Base-by-base conservation (phyloP, 1,140 invertebrate species). In the Diorhabda sublineata region DNA sequence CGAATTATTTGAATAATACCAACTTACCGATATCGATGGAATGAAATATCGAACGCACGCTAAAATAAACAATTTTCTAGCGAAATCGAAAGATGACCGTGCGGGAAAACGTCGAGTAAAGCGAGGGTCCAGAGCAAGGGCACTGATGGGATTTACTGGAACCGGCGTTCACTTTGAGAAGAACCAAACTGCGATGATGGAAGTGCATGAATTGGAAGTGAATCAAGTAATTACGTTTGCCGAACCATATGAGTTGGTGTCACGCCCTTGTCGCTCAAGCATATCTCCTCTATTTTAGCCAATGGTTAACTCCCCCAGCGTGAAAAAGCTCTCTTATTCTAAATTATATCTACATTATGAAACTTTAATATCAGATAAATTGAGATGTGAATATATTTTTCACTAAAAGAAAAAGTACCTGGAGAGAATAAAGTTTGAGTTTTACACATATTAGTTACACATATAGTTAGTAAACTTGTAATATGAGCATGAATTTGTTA, bases 181-280 rank as follows among this genome's bases (percentile, higher is more conserved):
- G 65, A 61, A 67, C 65, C n/a, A 67, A 70, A 61, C 64, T 61
- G 47, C 47, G 47, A 61, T 67, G 69, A 70, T 57, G 58, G 63
- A 61, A 62, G 65, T 62, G 65, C 69, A 70, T 67, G 69, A 66
- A 70, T 66, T 65, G 68, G 64, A 69, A 66, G 62, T 69, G 68
- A 69, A 65, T 70, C 65, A 70, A 58, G 64, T 66, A 70, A 61
- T 70, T 60, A 67, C 64, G 59, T 70, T 70, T 65, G 59, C 52
- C 62, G 59, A 58, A 9, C 47, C 64, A 59, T 69, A 64, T 69
- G 67, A 68, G 57, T 68, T 11, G 58, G 60, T 72, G 71, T 72
- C 71, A 70, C 71, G 71, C 71, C 71, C 68, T 72, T 64, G 71
- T 64, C 65, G 62, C 68, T 72, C 59, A 72, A 62, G 68, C 71